Base-by-base conservation (phyloP, 2,888 invertebrate species). In the Eueremaeus valkanovi region DNA sequence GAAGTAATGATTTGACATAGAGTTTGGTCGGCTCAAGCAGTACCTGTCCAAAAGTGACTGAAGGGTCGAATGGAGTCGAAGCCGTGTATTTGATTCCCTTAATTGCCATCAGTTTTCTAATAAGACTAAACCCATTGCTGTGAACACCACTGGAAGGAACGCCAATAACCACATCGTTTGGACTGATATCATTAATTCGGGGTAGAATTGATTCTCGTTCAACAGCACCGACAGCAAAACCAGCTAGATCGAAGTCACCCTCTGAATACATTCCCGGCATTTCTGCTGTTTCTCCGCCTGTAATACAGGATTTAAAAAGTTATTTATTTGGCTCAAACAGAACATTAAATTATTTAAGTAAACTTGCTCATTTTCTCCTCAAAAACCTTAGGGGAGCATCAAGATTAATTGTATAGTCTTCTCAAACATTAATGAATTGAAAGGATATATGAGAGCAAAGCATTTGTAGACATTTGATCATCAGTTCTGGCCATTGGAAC, bases 201-300 rank as follows among this genome's bases (percentile, higher is more conserved):
- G 96, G 95, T 81, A 94, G 84, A 68, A 95, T 84, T 73, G 89
- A 86, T 0, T 85, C 81, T 78, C 90, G 87, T 83, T 97, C 95
- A 0, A 96, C 92, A 0, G 92, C 92, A 0, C 97, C 98, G 0
- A 98, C 93, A 0, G 93, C 90, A 84, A 98, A 98, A 1, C 98
- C 99, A 18, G 96, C 97, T 73, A 98, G 84, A 84, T 99, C 98
- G 84, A 96, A 98, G 79, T 95, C 92, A 0, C 91, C 92, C 0
- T 87, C 84, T 1, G 87, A 86, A 84, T 98, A 99, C 86, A 98
- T 90, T 0, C 92, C 90, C 0, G 98, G 97, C 95, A 97, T 95
- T 85, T 96, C 96, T 0, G 97, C 97, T 1, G 97, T 97, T 85
- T 98, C 97, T 0, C 97, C 97, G 77, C 89, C 89, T 95, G 76